Evolutionary conservation across 2,113 vertebrate genomes (phyloP), one percentile per base, ranked within the genome.

Genomic region (Rhegmatorhina hoffmannsi): DNA sequence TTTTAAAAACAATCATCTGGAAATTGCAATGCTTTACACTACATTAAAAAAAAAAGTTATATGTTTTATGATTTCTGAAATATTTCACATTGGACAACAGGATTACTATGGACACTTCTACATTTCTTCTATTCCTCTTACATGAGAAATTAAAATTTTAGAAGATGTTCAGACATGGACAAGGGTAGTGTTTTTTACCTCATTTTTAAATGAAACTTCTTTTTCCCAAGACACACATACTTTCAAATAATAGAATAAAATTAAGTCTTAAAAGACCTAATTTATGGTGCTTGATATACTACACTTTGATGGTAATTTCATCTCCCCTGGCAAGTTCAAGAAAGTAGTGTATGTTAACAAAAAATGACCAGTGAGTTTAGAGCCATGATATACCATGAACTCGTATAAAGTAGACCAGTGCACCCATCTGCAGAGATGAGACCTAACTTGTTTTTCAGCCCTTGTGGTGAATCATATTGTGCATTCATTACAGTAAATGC

Each of bases 361-460:
- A 94, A 94, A 73, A 33, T 7, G 1, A 46, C 69, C 33, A 76
- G 6, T 14, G 17, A 67, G 8, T 79, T 82, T 52, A 82, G 43
- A 74, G 47, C 13, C 38, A 83, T 12, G 11, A 16, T 0, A 0
- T 28, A 77, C 6, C 3, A 17, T 19, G 68, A 66, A 66, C 25
- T 29, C n/a, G 2, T 6, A 40, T 3, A 13, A 80, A 87, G 26
- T 24, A 76, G 36, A 9, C 13, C 23, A 73, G 8, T 17, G 13
- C 9, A 84, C 4, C 7, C 33, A 80, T 43, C 55, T 50, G 40
- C 59, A 92, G n/a, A 69, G 17, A 77, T 7, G 16, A 25, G 38
- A 78, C 20, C 36, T 50, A 67, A 81, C 2, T 26, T 79, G 7
- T 16, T 87, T 94, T 80, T 47, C 50, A 79, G 49, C 6, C 23